Conservation (phyloP, 2,888 invertebrate genomes). For the Horisme vitalbata region DNA sequence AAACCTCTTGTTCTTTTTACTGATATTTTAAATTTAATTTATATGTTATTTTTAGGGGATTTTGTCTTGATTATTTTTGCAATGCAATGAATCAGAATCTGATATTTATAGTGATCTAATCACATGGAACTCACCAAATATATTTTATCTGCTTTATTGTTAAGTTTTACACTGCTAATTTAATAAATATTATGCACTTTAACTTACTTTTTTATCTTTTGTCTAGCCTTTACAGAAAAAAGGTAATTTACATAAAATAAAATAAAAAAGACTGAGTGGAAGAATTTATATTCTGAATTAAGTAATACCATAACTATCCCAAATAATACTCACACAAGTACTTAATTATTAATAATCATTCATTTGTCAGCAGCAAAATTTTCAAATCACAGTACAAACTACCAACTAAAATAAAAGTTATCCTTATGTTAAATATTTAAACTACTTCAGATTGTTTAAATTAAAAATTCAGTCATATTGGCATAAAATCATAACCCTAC, state of each 20-base stretch:
- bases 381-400: slow-evolving; percentile 27
- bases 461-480: slow-evolving; percentile 23
- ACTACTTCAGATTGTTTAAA: slow-evolving; percentile 3
- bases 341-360: slow-evolving; percentile 11
- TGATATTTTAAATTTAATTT: neutral
- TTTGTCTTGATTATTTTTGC: neutral
- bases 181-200: slow-evolving; percentile 35
- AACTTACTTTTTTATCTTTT: slow-evolving; percentile 3
- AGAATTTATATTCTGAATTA: slow-evolving; percentile 23
- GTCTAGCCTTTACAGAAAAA: neutral
- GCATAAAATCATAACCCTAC: slow-evolving; percentile 7
- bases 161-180: slow-evolving; percentile 33
- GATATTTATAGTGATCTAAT: slow-evolving; percentile 46
- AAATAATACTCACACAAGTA: slow-evolving; percentile 33
- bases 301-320: slow-evolving; percentile 15
- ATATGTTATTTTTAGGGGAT: neutral
- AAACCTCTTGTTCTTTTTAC: neutral
- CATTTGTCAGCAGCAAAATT: slow-evolving; percentile 24
- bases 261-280: slow-evolving; percentile 22
- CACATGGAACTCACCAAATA: slow-evolving; percentile 54
- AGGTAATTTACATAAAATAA: neutral
- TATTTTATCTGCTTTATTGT: slow-evolving; percentile 36
- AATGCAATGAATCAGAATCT: neutral
- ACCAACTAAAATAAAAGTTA: slow-evolving; percentile 17
- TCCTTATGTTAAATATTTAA: slow-evolving; percentile 2